These are phyloP conservation scores for Drosophila kuntzei DNA, from an alignment of 2,888 invertebrate species.

Conservation along the genomic window DNA sequence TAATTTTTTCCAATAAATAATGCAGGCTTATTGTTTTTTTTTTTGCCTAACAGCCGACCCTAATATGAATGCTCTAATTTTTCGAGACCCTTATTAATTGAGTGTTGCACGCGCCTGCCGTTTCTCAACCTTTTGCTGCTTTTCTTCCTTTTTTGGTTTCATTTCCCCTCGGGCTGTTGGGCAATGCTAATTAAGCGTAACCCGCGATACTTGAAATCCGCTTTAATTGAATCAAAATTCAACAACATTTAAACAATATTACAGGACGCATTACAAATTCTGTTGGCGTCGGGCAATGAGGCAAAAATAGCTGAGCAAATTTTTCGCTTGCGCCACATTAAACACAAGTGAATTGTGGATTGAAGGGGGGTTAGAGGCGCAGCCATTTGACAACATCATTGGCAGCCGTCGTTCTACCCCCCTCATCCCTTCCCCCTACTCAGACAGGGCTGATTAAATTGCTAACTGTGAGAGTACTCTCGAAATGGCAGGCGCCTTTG, in stretches of 20 bases:
- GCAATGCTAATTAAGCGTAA: constrained; percentile 70
- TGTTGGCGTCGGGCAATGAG: constrained; percentile 55
- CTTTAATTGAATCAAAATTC: constrained; percentile 73
- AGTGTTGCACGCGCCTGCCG: constrained; percentile 40
- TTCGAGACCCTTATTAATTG: constrained; percentile 19
- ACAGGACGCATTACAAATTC: constrained; percentile 67
- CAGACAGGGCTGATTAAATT: constrained; percentile 70
- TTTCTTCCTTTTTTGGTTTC: constrained; percentile 25
- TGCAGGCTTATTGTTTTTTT: constrained; percentile 22
- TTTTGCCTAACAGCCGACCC: not conserved
- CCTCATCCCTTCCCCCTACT: not conserved
- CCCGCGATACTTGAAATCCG: constrained; percentile 56
- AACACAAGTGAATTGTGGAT: constrained; percentile 48
- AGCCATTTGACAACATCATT: constrained; percentile 76
- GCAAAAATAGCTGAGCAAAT: constrained; percentile 64
- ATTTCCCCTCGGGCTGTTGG: constrained; percentile 15
- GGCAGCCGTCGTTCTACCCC: constrained; percentile 48
- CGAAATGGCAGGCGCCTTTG: constrained; percentile 59
- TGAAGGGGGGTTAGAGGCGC: constrained; percentile 21
- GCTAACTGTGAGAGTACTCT: constrained; percentile 48
- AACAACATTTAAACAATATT: constrained; percentile 66
- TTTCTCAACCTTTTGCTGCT: constrained; percentile 5
- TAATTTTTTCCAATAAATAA: not conserved
- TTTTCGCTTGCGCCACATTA: constrained; percentile 74
- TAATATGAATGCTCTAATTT: constrained; percentile 18